Base-by-base conservation (phyloP, 2,888 invertebrate genomes). In the Cotesia congregata region DNA sequence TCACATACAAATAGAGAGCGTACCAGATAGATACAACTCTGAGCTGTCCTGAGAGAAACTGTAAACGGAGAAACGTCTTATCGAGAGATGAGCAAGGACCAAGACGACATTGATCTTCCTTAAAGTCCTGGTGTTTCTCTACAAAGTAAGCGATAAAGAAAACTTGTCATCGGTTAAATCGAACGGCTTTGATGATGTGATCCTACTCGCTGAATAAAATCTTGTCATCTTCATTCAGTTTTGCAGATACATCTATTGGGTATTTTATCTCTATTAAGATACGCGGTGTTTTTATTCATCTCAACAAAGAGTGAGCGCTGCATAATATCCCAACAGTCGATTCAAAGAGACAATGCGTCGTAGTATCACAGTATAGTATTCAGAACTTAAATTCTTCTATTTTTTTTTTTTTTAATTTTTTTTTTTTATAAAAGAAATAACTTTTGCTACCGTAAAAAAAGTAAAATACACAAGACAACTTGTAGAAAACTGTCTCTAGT, bases 111-210 rank as follows among this genome's bases (percentile, higher is more conserved):
- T 69, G 69, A 73, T 69, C 69, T 59, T 62, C 64, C 9, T 4
- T 69, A 69, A 69, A 73, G 60, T 65, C 64, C 15, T 62, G 60
- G 72, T 76, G 12, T 50, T 50, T 50, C 50, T 6, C 9, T 50
- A 62, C 15, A 62, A 62, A 62, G 62, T 17, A 62, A 20, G 40
- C 50, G 67, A 17, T 60, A 68, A 5, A 68, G 60, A 60, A 67
- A 60, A 72, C 68, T 76, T 73, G 76, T 72, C 67, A 72, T 62
- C 9, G 9, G 59, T 75, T 60, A 61, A 75, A 60, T 50, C 59
- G 12, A 20, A 9, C 67, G 72, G 68, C 73, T 73, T 73, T 77
- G 76, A 77, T 64, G 73, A 73, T 41, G 50, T 73, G 69, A 72
- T 77, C 50, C 2, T 30, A 30, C 30, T 30, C 9, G 50, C 7